phyloP scores from a whole-genome alignment of 2,797 vertebrate genomes.

The Oryzias dopingdopingensis region DNA sequence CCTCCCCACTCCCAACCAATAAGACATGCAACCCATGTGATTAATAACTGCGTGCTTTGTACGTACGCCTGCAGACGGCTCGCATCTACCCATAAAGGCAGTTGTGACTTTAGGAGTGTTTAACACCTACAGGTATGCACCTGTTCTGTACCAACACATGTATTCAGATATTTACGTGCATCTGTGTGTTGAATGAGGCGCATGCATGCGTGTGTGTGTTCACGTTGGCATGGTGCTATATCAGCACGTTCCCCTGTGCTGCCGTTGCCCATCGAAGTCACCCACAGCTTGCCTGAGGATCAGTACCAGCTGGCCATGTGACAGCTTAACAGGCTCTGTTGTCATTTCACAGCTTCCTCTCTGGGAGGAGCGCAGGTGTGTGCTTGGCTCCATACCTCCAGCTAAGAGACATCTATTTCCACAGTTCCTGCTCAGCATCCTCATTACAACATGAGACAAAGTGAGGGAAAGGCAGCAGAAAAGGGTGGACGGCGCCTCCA shows the following conservation, averaged over 20 bases:
- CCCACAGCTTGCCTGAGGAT: conserved; percentile 38
- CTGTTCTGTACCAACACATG: too few relatives aligned
- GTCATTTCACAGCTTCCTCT: conserved; percentile 50
- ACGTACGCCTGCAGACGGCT: too few relatives aligned
- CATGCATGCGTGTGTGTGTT: conserved; percentile 8
- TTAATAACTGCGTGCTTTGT: too few relatives aligned
- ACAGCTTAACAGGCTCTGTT: conserved; percentile 36
- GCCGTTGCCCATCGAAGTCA: conserved; percentile 36
- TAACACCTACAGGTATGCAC: too few relatives aligned
- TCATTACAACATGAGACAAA: conserved; percentile 10
- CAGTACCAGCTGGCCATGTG: conserved; percentile 54
- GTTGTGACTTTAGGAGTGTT: too few relatives aligned
- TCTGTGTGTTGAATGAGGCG: conserved; percentile 7
- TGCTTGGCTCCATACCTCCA: conserved; percentile 37
- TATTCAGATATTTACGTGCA: conserved; percentile 11
- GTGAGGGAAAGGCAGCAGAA: not conserved
- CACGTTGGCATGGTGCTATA: not conserved
- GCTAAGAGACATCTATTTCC: conserved; percentile 37
- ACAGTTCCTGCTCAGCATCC: conserved; percentile 17
- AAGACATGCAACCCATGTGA: too few relatives aligned
- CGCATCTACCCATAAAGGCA: too few relatives aligned
- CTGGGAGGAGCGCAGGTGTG: conserved; percentile 57
- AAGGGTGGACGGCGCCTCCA: not conserved
- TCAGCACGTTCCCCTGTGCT: conserved; percentile 37
- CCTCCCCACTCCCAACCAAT: too few relatives aligned